Base-by-base conservation (phyloP, 2,797 vertebrate genomes). In the Masticophis lateralis region DNA sequence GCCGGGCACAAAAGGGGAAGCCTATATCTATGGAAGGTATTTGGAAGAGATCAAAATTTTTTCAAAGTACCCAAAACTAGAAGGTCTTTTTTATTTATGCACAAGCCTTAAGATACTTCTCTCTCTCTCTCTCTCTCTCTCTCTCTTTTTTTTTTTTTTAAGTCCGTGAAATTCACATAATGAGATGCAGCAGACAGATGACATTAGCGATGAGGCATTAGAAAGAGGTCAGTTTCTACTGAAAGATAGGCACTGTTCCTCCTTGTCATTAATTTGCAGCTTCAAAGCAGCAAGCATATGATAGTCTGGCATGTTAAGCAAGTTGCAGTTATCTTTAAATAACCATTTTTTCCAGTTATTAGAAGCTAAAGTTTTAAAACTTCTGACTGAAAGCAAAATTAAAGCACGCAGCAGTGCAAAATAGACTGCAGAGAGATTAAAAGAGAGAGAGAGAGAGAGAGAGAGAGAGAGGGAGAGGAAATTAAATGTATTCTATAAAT, bases 1-100 rank as follows among this genome's bases (percentile, higher is more conserved):
- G 97, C 97, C 96, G 95, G 96, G 97, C 97, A 98, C 98, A 98
- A 98, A 98, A 97, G 97, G 96, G 97, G 95, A 97, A 97, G 97
- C 95, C 97, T 97, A 97, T 98, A 98, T 98, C 98, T 97, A 96
- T 97, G 98, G 98, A 98, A 99, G 98, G 98, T 99, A 98, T 98
- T 99, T 98, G 97, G 98, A 98, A 98, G 98, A 98, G 98, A 99
- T 98, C 98, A 98, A 98, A 98, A 98, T 98, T 98, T 98, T 99
- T 98, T 63, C 98, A 98, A 98, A 99, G 98, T 98, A 98, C 98
- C 98, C 98, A 97, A 98, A 98, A 98, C 98, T 99, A 98, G 98
- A 99, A 99, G 98, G 98, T 98, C 98, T 97, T 99, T 99, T 99
- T 99, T 63, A 99, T 99, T 99, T 98, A 98, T 98, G 98, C 98